Conservation (phyloP, 2,797 vertebrate species). For the Chromis chromis region DNA sequence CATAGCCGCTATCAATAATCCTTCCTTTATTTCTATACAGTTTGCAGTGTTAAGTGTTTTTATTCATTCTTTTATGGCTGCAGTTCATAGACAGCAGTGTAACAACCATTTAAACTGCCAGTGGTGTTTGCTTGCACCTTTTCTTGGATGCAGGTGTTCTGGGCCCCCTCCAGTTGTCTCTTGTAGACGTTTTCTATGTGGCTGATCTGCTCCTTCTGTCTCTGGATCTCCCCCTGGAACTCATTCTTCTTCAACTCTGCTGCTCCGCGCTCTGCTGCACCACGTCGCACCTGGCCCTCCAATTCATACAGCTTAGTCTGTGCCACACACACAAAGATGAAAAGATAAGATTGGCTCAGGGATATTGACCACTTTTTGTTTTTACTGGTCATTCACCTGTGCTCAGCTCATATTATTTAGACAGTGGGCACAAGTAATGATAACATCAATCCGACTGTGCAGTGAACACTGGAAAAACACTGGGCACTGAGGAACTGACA, state of each 20-base stretch:
- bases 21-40: no score
- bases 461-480: background rate
- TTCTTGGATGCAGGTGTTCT: conserved; percentile 86
- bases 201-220: conserved; percentile 88
- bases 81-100: no score
- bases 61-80: no score
- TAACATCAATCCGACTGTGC: background rate
- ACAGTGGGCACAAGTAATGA: background rate
- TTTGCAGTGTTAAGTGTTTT: background rate
- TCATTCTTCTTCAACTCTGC: conserved; percentile 90
- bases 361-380: background rate
- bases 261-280: conserved; percentile 84
- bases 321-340: conserved; percentile 8
- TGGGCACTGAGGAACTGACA: background rate
- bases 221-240: conserved; percentile 88
- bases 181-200: conserved; percentile 88
- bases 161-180: conserved; percentile 87
- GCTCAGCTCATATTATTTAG: background rate
- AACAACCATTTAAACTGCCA: background rate
- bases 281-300: conserved; percentile 88
- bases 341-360: no score
- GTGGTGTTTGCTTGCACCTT: conserved; percentile 81
- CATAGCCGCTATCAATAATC: conserved; percentile 12
- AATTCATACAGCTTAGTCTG: conserved; percentile 90
- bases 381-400: background rate